A percentile compares a stretch with the other conserved stretches of the same genome.
phyloP scores from a whole-genome alignment of 1,140 invertebrate species.

The Belonocnema kinseyi region DNA sequence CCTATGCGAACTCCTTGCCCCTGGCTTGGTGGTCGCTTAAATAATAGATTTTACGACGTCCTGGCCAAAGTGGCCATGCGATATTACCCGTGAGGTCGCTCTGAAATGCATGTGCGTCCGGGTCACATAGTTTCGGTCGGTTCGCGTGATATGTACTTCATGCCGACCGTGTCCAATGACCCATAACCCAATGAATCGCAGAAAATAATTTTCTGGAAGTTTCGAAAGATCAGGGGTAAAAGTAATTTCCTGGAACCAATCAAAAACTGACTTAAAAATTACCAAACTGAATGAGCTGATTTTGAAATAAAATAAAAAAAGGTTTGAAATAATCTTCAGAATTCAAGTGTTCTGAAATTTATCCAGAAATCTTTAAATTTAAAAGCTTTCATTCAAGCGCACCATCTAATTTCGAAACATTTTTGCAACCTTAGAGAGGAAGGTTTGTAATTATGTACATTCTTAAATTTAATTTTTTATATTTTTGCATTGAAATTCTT shows the following conservation, averaged over 20 bases:
- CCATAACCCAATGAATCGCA: too few species aligned
- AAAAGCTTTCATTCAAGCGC: too few species aligned
- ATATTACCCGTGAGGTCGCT: conserved; percentile 46
- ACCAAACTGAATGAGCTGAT: background rate
- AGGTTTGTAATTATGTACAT: background rate
- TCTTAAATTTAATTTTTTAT: background rate
- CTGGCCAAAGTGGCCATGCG: conserved; percentile 54
- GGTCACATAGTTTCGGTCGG: conserved; percentile 9
- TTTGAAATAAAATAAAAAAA: too few species aligned
- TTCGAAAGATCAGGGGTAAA: conserved; percentile 3
- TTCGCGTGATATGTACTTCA: conserved; percentile 6
- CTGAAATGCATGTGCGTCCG: conserved; percentile 45
- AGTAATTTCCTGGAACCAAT: conserved; percentile 1
- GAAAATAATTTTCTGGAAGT: background rate
- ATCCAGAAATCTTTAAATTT: too few species aligned
- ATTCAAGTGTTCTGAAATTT: too few species aligned
- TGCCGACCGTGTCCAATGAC: conserved; percentile 4
- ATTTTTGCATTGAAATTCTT: background rate
- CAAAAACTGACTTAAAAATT: background rate
- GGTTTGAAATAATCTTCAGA: too few species aligned
- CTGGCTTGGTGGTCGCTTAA: conserved; percentile 49
- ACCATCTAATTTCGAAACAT: too few species aligned
- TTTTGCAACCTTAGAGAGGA: too few species aligned
- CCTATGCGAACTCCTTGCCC: conserved; percentile 53
- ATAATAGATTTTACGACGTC: conserved; percentile 58